Conservation (phyloP, 2,113 vertebrate genomes). For the Macquaria ambigua region DNA sequence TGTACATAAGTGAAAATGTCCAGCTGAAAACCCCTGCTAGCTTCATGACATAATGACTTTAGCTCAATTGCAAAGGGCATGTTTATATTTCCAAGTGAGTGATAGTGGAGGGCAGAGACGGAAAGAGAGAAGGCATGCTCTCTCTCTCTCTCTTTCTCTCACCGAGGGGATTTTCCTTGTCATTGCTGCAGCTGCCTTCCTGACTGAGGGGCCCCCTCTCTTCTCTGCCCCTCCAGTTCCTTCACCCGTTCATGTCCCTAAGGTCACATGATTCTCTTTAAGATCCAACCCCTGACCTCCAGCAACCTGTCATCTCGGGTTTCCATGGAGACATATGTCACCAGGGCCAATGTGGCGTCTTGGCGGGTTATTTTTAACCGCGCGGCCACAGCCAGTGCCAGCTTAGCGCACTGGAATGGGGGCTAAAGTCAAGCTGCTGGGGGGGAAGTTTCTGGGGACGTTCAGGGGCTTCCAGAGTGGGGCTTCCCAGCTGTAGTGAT, state of each 20-base stretch:
- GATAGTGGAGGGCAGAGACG: constrained; percentile 39
- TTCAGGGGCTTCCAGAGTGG: constrained; percentile 75
- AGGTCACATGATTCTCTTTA: constrained; percentile 64
- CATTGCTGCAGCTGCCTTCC: constrained; percentile 56
- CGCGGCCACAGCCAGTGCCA: constrained; percentile 20
- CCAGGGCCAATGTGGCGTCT: constrained; percentile 54
- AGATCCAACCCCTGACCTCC: constrained; percentile 67
- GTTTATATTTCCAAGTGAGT: constrained; percentile 68
- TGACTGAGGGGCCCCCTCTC: constrained; percentile 16
- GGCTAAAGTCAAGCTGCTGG: constrained; percentile 40
- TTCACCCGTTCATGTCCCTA: constrained; percentile 29
- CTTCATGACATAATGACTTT: constrained; percentile 69
- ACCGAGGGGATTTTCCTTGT: constrained; percentile 65
- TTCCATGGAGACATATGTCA: constrained; percentile 72
- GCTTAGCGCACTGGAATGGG: constrained; percentile 35
- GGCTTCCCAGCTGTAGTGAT: constrained; percentile 75
- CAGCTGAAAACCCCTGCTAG: constrained; percentile 52
- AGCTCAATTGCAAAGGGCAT: constrained; percentile 56
- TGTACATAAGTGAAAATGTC: constrained; percentile 48
- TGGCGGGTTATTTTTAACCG: constrained; percentile 71
- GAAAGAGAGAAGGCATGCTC: constrained; percentile 8
- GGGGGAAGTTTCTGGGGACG: constrained; percentile 58
- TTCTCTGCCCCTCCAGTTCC: background rate
- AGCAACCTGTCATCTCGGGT: constrained; percentile 66
- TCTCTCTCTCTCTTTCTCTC: constrained; percentile 3